These are phyloP conservation scores for Pandion haliaetus DNA, from an alignment of 2,113 vertebrate species.

Conservation along the genomic window DNA sequence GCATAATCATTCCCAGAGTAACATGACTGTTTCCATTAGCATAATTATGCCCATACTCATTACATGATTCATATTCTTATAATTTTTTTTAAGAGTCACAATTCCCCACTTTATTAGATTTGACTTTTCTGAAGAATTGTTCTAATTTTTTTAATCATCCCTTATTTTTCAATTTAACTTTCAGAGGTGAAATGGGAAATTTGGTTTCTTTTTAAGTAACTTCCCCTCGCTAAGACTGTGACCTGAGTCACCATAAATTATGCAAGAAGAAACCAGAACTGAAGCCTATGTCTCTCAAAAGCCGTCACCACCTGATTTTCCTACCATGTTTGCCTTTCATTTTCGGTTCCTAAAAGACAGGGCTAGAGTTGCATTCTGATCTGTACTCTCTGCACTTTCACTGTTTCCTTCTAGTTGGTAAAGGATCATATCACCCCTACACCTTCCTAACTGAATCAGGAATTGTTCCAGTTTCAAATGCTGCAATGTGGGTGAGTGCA, in stretches of 20 bases:
- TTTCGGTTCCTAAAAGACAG: neutral
- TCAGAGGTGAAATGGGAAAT: neutral
- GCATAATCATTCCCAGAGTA: constrained; percentile 30
- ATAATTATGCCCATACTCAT: constrained; percentile 41
- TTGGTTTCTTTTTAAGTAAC: neutral
- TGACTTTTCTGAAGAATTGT: constrained; percentile 17
- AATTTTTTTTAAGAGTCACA: neutral
- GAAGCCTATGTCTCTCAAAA: neutral
- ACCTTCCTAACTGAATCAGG: neutral
- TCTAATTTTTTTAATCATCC: neutral
- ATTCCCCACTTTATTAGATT: constrained; percentile 41
- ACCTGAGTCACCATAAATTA: neutral
- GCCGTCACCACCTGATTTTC: neutral
- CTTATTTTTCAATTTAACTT: constrained; percentile 6
- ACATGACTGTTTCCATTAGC: constrained; percentile 12
- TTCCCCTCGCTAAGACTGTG: neutral
- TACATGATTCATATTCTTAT: constrained; percentile 20
- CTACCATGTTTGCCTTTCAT: neutral
- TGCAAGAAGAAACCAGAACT: neutral
- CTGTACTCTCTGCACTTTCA: neutral
- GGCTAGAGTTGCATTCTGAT: neutral
- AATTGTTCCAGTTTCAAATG: constrained; percentile 19
- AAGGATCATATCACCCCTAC: neutral
- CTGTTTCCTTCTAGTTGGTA: constrained; percentile 7
- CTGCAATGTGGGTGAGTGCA: neutral